Conservation (phyloP, 2,888 invertebrate species). For the Achlya flavicornis region DNA sequence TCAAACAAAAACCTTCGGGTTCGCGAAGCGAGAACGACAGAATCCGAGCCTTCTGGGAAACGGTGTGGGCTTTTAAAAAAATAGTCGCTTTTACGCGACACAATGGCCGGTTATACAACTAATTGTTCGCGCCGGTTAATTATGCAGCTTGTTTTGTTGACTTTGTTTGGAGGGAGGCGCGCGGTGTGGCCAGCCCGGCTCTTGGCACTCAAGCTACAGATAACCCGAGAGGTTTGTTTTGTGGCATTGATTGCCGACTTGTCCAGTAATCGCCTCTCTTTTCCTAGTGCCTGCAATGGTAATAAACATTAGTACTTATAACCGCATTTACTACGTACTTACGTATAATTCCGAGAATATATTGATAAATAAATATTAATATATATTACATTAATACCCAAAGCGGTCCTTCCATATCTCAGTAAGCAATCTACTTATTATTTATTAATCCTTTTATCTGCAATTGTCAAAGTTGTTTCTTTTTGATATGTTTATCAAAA, state of each 20-base stretch:
- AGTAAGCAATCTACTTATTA: neutral
- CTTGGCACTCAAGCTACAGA: conserved; percentile 8
- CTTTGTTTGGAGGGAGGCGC: conserved; percentile 36
- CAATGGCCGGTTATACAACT: conserved; percentile 76
- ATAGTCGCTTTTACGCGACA: conserved; percentile 64
- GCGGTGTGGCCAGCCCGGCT: conserved; percentile 35
- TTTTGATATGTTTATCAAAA: conserved; percentile 2
- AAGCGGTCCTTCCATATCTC: neutral
- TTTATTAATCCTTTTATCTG: conserved; percentile 3
- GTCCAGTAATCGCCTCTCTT: neutral
- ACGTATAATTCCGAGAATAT: neutral
- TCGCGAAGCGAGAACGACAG: conserved; percentile 52
- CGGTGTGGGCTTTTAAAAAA: conserved; percentile 58
- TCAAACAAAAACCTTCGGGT: conserved; percentile 58
- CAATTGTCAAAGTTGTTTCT: conserved; percentile 6
- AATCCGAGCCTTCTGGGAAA: conserved; percentile 76
- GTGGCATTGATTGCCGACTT: neutral
- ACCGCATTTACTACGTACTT: neutral
- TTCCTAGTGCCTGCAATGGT: neutral
- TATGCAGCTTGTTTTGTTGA: conserved; percentile 66
- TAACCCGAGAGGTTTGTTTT: conserved; percentile 14
- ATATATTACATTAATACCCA: neutral
- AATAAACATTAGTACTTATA: neutral
- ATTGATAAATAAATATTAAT: neutral
- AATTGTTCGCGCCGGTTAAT: conserved; percentile 76